Evolutionary conservation across 2,113 vertebrate genomes (phyloP).

Genomic region (Boleophthalmus pectinirostris): DNA sequence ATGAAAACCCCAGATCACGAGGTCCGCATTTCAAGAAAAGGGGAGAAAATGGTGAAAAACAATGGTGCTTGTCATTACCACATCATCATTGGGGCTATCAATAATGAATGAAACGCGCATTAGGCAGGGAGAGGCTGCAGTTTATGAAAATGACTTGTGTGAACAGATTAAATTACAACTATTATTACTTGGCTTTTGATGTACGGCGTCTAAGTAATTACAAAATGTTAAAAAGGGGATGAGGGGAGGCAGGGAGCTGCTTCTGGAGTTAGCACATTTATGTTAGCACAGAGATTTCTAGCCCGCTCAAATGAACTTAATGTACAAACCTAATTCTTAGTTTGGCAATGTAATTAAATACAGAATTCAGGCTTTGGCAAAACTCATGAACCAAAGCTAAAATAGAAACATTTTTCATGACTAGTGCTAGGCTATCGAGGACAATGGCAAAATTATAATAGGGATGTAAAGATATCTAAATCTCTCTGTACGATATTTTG

Average conservation of each 20-base stretch:
- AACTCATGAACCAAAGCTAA: neutral
- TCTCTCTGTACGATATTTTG: too few relatives aligned
- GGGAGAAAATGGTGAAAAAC: slow-evolving; percentile 71
- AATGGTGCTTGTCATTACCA: slow-evolving; percentile 94
- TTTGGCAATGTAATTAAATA: neutral
- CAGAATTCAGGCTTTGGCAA: neutral
- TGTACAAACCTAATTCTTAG: neutral
- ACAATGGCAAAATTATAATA: neutral
- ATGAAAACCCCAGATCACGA: slow-evolving; percentile 93
- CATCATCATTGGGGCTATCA: slow-evolving; percentile 95
- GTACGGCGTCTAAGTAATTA: slow-evolving; percentile 96
- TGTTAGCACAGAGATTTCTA: slow-evolving; percentile 79
- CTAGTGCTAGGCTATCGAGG: neutral
- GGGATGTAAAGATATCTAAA: too few relatives aligned
- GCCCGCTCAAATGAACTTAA: slow-evolving; percentile 76
- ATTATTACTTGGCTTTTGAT: slow-evolving; percentile 98
- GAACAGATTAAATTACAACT: slow-evolving; percentile 99
- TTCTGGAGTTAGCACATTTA: slow-evolving; percentile 82
- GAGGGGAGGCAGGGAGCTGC: slow-evolving; percentile 75
- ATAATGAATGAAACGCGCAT: slow-evolving; percentile 97
- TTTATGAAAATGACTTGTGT: slow-evolving; percentile 96
- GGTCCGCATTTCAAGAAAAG: slow-evolving; percentile 73
- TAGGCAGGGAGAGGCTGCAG: slow-evolving; percentile 87
- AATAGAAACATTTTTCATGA: neutral
- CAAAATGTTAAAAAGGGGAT: slow-evolving; percentile 79